phyloP scores from a whole-genome alignment of 2,797 vertebrate genomes.

The Poecilia velifera region DNA sequence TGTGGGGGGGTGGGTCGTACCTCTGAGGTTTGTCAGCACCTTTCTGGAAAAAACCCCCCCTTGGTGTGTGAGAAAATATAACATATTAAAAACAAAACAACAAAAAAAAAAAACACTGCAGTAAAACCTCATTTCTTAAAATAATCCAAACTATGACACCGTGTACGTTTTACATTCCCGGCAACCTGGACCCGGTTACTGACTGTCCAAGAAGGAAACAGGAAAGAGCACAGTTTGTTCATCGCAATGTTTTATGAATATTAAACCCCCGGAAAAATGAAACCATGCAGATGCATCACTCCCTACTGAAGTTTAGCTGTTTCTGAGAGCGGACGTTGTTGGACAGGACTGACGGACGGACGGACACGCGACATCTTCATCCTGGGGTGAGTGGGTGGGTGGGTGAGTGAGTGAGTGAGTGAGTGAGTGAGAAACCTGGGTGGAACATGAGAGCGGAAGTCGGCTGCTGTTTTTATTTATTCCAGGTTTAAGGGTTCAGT shows the following conservation, averaged over 20 bases:
- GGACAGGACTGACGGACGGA: conserved; percentile 61
- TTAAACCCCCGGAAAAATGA: conserved; percentile 14
- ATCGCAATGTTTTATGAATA: conserved; percentile 32
- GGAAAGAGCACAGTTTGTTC: conserved; percentile 40
- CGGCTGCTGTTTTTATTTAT: conserved; percentile 28
- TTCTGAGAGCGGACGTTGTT: conserved; percentile 42
- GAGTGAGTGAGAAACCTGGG: conserved; percentile 38
- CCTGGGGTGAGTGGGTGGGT: conserved; percentile 25
- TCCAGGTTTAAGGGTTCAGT: conserved; percentile 39
- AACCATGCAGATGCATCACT: conserved; percentile 61
- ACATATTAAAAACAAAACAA: conserved; percentile 42
- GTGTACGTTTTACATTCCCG: conserved; percentile 65
- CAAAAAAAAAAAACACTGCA: conserved; percentile 37
- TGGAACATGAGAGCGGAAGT: conserved; percentile 40
- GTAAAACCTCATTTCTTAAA: conserved; percentile 57
- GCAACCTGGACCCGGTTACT: conserved; percentile 57
- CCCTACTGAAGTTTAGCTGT: conserved; percentile 50
- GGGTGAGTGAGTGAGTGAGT: conserved; percentile 34
- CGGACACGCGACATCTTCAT: conserved; percentile 53
- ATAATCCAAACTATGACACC: conserved; percentile 66
- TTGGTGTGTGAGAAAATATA: conserved; percentile 36
- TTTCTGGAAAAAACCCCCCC: conserved; percentile 19
- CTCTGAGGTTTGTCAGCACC: conserved; percentile 68
- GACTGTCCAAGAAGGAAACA: conserved; percentile 47
- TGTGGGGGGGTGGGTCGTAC: conserved; percentile 59